Evolutionary conservation across 1,140 invertebrate species (phyloP), one percentile per base, ranked within the genome.

Genomic region (Philopotamus ludificatus): DNA sequence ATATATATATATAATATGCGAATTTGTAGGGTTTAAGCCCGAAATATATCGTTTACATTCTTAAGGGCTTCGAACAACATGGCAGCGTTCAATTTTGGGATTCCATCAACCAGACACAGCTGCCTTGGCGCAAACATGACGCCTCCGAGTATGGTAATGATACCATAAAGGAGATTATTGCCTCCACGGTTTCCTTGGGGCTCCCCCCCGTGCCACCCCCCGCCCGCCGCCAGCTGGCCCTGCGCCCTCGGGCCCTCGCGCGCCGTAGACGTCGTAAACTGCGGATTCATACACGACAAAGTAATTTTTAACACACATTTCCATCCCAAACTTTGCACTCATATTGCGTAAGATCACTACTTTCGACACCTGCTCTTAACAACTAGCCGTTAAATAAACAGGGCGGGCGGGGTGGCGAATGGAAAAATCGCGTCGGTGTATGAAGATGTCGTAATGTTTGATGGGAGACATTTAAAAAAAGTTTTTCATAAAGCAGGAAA

Each of bases 101-200:
- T n/a, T n/a, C n/a, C n/a, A n/a, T n/a, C n/a, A n/a, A n/a, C n/a
- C n/a, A n/a, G n/a, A n/a, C n/a, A n/a, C n/a, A n/a, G n/a, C n/a
- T n/a, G n/a, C n/a, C n/a, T n/a, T n/a, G n/a, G n/a, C n/a, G n/a
- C n/a, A n/a, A n/a, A n/a, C n/a, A n/a, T n/a, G n/a, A n/a, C n/a
- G n/a, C n/a, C n/a, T n/a, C n/a, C n/a, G n/a, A n/a, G n/a, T n/a
- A n/a, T n/a, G n/a, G n/a, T n/a, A n/a, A n/a, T n/a, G n/a, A n/a
- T n/a, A n/a, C n/a, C n/a, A 65, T 65, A 65, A 65, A 65, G 63
- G 34, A 49, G 63, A 65, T 65, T 65, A 65, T 65, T 65, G 53
- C 47, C 45, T 28, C 53, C 62, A n/a, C 51, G 1, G 26, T 18
- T 47, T 47, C 10, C 4, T 47, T 8, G 10, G n/a, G n/a, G n/a